Evolutionary conservation across 1,140 invertebrate species (phyloP).

Genomic region (Aphelenchoides fujianensis): DNA sequence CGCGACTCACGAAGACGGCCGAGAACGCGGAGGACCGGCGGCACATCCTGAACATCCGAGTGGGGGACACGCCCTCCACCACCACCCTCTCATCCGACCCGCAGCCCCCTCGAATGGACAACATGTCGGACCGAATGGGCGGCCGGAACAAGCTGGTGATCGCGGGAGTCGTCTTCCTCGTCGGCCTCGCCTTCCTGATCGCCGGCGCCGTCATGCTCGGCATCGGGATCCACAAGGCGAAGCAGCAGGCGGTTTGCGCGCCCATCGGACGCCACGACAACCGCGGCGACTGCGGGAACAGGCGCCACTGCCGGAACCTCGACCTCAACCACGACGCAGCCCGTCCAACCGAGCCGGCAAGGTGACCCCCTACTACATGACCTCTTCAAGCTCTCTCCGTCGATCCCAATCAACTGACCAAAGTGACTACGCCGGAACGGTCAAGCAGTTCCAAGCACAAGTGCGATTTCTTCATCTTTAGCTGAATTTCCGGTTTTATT

Average conservation of each 20-base stretch:
- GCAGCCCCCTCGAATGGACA: neutral
- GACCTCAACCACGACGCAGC: neutral
- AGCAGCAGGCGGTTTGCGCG: neutral
- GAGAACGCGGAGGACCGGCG: neutral
- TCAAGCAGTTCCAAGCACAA: neutral
- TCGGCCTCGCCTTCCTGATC: neutral
- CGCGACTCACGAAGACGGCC: neutral
- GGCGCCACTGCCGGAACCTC: neutral
- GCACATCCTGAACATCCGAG: slow-evolving; percentile 1
- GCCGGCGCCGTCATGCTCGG: slow-evolving; percentile 21
- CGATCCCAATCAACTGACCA: neutral
- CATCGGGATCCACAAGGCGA: slow-evolving; percentile 12
- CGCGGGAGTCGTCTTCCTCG: neutral
- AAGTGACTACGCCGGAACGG: neutral
- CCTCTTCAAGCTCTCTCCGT: neutral
- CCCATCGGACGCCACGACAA: neutral
- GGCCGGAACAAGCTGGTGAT: neutral
- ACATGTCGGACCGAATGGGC: neutral
- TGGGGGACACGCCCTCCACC: neutral
- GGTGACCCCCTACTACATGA: neutral
- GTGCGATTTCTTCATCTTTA: too few relatives aligned
- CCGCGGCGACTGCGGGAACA: neutral
- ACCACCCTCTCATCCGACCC: neutral
- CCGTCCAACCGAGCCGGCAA: neutral
- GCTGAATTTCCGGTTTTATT: slow-evolving; percentile 4